phyloP scores from a whole-genome alignment of 2,797 vertebrate genomes.

The Takifugu rubripes region DNA sequence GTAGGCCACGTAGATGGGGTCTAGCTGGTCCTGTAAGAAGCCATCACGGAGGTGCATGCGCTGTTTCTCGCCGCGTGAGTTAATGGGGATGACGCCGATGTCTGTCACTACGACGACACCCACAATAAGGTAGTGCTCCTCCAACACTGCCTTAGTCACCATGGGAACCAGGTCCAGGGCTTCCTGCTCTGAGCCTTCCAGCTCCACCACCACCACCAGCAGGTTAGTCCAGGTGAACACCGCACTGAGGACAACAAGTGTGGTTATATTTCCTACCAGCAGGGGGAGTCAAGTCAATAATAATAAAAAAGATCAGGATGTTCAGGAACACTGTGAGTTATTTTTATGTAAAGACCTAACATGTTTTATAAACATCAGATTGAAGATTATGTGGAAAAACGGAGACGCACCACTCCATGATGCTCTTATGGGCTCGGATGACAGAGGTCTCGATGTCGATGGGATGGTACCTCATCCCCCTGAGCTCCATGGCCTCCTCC shows the following conservation, averaged over 20 bases:
- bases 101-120: constrained; percentile 98
- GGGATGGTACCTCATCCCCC: constrained; percentile 97
- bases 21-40: constrained; percentile 97
- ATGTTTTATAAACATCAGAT: too few species aligned
- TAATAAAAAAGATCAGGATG: neutral
- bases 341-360: too few species aligned
- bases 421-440: constrained; percentile 95
- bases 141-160: constrained; percentile 96
- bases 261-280: neutral
- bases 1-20: constrained; percentile 96
- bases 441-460: constrained; percentile 99
- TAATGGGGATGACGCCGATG: constrained; percentile 99
- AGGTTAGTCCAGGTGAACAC: constrained; percentile 99
- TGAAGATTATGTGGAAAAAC: neutral
- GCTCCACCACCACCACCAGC: constrained; percentile 96
- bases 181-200: constrained; percentile 97
- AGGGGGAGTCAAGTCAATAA: constrained; percentile 1
- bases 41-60: constrained; percentile 99
- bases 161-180: constrained; percentile 97
- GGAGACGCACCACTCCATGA: constrained; percentile 89
- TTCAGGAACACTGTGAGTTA: neutral
- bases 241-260: constrained; percentile 73
- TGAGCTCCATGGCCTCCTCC: constrained; percentile 97
- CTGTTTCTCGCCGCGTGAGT: constrained; percentile 98
- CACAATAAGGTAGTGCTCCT: constrained; percentile 98